Percentiles rank a stretch among this genome's conserved stretches.
phyloP scores from a whole-genome alignment of 2,888 invertebrate species.

The Axea sp. region DNA sequence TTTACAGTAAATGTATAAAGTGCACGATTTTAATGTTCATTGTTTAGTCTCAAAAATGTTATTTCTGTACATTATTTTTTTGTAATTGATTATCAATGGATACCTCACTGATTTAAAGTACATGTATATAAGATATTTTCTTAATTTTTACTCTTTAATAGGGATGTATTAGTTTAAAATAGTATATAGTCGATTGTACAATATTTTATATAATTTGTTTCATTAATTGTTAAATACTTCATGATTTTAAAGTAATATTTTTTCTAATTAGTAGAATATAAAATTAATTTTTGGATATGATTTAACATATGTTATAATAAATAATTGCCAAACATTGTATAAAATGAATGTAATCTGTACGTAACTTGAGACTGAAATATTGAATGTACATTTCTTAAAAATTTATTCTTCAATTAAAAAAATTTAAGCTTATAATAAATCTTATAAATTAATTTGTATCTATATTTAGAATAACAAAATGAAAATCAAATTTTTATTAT shows the following conservation, averaged over 20 bases:
- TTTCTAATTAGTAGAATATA: slow-evolving; percentile 14
- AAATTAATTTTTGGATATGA: slow-evolving; percentile 17
- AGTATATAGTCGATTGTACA: too few species aligned
- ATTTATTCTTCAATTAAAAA: too few species aligned
- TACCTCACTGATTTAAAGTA: too few species aligned
- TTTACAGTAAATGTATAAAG: slow-evolving; percentile 20
- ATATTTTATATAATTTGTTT: slow-evolving; percentile 29
- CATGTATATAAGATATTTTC: too few species aligned
- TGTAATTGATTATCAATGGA: neutral
- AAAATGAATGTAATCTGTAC: slow-evolving; percentile 64
- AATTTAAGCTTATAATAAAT: too few species aligned
- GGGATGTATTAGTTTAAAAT: neutral
- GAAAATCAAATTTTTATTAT: too few species aligned
- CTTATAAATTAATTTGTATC: too few species aligned
- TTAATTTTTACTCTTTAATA: slow-evolving; percentile 13
- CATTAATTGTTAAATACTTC: slow-evolving; percentile 2
- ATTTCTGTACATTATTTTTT: neutral
- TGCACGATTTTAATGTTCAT: slow-evolving; percentile 24
- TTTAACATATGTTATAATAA: slow-evolving; percentile 69
- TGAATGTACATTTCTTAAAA: slow-evolving; percentile 64
- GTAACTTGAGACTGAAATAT: slow-evolving; percentile 77
- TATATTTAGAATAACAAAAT: too few species aligned
- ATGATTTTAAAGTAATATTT: too few species aligned
- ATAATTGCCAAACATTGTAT: slow-evolving; percentile 74
- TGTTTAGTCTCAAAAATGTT: neutral